Percentiles rank a stretch among this genome's conserved stretches.
phyloP scores from a whole-genome alignment of 1,140 invertebrate species.

The Hyphantria cunea region DNA sequence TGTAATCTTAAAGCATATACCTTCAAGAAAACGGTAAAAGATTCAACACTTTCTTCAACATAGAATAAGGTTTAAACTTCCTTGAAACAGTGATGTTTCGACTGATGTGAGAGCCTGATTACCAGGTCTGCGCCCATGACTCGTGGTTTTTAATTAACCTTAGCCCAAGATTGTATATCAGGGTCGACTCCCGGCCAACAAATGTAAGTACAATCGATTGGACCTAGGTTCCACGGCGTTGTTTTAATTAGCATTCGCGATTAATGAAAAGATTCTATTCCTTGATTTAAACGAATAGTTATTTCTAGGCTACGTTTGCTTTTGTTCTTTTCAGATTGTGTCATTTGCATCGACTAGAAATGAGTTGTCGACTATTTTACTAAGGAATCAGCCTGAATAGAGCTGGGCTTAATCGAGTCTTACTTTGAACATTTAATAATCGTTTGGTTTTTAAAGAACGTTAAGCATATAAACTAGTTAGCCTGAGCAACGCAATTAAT shows the following conservation, averaged over 20 bases:
- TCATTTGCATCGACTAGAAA: too few relatives aligned
- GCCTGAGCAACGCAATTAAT: too few relatives aligned
- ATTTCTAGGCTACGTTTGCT: too few relatives aligned
- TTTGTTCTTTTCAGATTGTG: too few relatives aligned
- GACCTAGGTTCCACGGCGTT: constrained; percentile 1
- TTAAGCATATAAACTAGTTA: too few relatives aligned
- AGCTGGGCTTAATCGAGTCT: too few relatives aligned
- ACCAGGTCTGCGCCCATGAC: not conserved
- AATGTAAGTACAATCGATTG: constrained; percentile 11
- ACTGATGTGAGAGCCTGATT: constrained; percentile 10
- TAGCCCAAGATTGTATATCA: constrained; percentile 25
- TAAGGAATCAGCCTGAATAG: too few relatives aligned
- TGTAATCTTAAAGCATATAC: too few relatives aligned
- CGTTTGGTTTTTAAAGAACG: too few relatives aligned
- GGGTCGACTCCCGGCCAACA: constrained; percentile 21
- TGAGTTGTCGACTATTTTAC: too few relatives aligned
- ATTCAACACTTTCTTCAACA: not conserved
- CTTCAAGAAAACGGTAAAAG: too few relatives aligned
- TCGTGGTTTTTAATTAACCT: constrained; percentile 29
- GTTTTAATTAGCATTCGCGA: constrained; percentile 27
- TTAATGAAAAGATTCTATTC: constrained; percentile 13
- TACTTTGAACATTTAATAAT: too few relatives aligned
- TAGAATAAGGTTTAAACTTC: not conserved
- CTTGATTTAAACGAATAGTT: not conserved
- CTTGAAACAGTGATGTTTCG: not conserved